Evolutionary conservation across 2,113 vertebrate genomes (phyloP).

Genomic region (Gobiocypris rarus): DNA sequence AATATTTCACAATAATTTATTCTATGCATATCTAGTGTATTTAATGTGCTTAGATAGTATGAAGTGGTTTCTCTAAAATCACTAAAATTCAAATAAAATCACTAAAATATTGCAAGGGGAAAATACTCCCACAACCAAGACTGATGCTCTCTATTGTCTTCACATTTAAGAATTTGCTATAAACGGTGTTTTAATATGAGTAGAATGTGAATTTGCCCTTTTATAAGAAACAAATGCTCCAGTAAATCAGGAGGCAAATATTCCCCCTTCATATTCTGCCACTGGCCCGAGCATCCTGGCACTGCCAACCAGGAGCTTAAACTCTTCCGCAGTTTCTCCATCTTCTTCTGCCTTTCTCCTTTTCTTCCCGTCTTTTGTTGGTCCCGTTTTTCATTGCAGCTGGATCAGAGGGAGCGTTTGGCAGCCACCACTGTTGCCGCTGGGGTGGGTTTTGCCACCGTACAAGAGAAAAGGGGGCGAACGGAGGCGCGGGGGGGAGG

Average conservation of each 20-base stretch:
- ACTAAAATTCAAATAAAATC: too few species aligned
- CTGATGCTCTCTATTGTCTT: neutral
- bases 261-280: neutral
- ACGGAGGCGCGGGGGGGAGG: constrained; percentile 54
- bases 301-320: constrained; percentile 15
- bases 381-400: constrained; percentile 70
- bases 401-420: constrained; percentile 72
- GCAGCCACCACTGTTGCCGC: constrained; percentile 71
- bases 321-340: constrained; percentile 28
- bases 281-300: neutral
- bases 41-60: too few species aligned
- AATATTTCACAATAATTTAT: too few species aligned
- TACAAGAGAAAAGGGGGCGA: constrained; percentile 60
- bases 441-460: constrained; percentile 68
- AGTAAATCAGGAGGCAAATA: neutral
- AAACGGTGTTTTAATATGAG: neutral
- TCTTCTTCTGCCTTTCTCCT: constrained; percentile 42
- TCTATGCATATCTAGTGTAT: too few species aligned
- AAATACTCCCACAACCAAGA: neutral
- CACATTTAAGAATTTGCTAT: neutral
- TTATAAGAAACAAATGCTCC: neutral
- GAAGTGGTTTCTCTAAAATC: too few species aligned
- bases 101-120: neutral
- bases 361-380: constrained; percentile 65
- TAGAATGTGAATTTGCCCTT: neutral